A percentile compares a stretch with the other conserved stretches of the same genome.
phyloP scores from a whole-genome alignment of 2,888 invertebrate genomes.

The Lochmaea capreae region DNA sequence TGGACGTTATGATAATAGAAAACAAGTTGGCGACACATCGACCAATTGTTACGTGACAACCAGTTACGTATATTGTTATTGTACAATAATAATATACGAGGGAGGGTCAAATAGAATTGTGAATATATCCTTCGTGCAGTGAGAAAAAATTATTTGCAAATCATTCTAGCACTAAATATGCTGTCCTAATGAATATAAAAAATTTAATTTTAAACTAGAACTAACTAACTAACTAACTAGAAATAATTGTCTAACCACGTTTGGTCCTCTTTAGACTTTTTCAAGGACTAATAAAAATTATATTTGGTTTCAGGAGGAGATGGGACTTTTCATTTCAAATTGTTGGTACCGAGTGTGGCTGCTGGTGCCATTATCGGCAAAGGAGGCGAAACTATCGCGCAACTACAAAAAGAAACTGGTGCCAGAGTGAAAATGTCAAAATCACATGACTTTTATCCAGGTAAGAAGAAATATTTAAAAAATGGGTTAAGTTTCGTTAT shows the following conservation, averaged over 20 bases:
- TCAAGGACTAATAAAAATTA: conserved; percentile 13
- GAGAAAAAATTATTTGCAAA: too few relatives aligned
- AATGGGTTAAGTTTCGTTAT: too few relatives aligned
- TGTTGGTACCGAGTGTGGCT: conserved; percentile 95
- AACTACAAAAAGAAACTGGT: conserved; percentile 96
- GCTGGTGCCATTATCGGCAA: conserved; percentile 99
- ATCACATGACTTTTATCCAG: conserved; percentile 98
- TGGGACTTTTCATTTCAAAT: conserved; percentile 95
- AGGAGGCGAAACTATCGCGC: conserved; percentile 98
- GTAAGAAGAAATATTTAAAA: conserved; percentile 68
- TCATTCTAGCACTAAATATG: too few relatives aligned
- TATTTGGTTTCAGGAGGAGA: conserved; percentile 74
- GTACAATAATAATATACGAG: too few relatives aligned
- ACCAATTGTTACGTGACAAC: neutral
- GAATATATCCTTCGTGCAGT: too few relatives aligned
- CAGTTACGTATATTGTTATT: neutral
- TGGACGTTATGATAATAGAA: neutral
- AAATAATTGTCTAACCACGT: too few relatives aligned
- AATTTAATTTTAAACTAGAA: too few relatives aligned
- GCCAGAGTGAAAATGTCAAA: conserved; percentile 99
- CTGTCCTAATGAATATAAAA: too few relatives aligned
- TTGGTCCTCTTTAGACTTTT: too few relatives aligned
- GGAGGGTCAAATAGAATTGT: too few relatives aligned
- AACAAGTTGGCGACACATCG: neutral
- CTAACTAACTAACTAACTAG: too few relatives aligned